These are phyloP conservation scores for Plebejus anna DNA, from an alignment of 2,888 invertebrate genomes.

Conservation along the genomic window DNA sequence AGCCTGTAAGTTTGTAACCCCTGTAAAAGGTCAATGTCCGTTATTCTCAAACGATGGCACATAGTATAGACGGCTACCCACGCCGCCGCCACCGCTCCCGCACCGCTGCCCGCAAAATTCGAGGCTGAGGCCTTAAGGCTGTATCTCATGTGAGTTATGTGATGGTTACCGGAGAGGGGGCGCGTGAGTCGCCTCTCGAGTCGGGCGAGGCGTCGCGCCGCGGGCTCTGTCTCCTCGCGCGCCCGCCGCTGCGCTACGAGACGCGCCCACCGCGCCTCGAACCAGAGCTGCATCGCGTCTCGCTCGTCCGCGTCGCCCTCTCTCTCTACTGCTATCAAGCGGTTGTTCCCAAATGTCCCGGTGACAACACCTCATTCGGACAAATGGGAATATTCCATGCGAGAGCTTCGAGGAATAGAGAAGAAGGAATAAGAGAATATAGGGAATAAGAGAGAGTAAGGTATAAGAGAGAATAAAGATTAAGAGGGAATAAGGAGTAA, in stretches of 20 bases:
- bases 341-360: background rate
- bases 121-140: background rate
- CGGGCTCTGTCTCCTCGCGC: conserved; percentile 51
- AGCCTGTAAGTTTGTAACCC: too few species aligned
- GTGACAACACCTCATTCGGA: background rate
- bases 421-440: background rate
- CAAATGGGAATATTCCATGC: background rate
- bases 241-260: conserved; percentile 60
- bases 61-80: too few species aligned
- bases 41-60: too few species aligned
- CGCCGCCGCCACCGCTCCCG: background rate
- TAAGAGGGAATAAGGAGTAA: too few species aligned
- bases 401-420: background rate
- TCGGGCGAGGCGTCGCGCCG: conserved; percentile 52
- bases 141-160: background rate
- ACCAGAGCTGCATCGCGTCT: conserved; percentile 71
- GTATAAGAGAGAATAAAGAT: background rate
- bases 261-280: conserved; percentile 68
- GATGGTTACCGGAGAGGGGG: conserved; percentile 57
- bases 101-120: background rate
- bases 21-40: too few species aligned
- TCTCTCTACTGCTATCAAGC: conserved; percentile 34
- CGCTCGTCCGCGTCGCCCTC: conserved; percentile 58
- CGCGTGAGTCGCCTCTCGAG: conserved; percentile 60
- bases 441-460: background rate